Evolutionary conservation across 2,797 vertebrate species (phyloP), one percentile per base, ranked within the genome.

Genomic region (Poecile montanus): DNA sequence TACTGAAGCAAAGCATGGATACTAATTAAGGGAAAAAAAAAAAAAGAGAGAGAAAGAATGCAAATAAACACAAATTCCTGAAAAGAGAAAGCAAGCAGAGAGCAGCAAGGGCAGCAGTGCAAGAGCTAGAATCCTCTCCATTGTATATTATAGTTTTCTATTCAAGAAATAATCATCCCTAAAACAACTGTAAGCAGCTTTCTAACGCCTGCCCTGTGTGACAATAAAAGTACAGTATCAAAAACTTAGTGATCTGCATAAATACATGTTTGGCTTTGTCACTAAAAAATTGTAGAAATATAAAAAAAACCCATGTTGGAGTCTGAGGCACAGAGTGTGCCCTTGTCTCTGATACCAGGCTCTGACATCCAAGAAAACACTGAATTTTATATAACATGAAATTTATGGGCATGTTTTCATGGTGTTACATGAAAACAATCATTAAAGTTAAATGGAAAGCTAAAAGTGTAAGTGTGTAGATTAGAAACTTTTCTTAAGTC

Each of bases 1-100:
- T 11, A 9, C 27, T 63, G 54, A 89, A 85, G 45, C 8, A 76
- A 89, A 5, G 1, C 38, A 74, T 3, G 45, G 10, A 47, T 27
- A 63, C 23, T 30, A 71, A 87, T 61, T 15, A 58, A n/a, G 27
- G 4, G 0, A 2, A 1, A 0, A 25, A 18, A 29, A 18, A 5
- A 26, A 25, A 18, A 29, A 30, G 3, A 9, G 1, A 13, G 7
- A 30, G 2, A 45, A 53, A 40, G 19, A 72, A 48, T 5, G 16
- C 9, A 85, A 79, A 63, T 45, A 74, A 80, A 50, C n/a, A 40
- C 8, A 29, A 62, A 62, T 56, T 66, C 21, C 67, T 85, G 27
- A 72, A 56, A 22, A 65, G 17, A 38, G 30, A 34, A 42, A 42
- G 42, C 42, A 42, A 42, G 40, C 6, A 38, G 14, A 50, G 36